Evolutionary conservation across 2,797 vertebrate genomes (phyloP).

Genomic region (Sebastes cheni): DNA sequence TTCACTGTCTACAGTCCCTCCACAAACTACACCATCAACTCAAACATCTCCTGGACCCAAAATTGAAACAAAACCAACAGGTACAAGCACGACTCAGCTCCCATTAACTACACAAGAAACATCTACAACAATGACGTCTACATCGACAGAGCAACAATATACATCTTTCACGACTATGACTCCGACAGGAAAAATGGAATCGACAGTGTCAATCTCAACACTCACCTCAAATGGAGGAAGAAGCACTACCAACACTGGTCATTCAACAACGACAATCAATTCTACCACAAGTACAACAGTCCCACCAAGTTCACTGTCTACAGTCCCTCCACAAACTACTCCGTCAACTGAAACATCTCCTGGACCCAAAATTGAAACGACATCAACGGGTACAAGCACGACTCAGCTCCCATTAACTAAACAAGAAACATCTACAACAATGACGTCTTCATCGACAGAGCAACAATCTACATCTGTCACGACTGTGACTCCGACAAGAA

Average conservation of each 20-base stretch:
- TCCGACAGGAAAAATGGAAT: neutral
- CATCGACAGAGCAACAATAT: neutral
- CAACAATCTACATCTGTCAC: too few species aligned
- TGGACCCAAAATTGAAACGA: neutral
- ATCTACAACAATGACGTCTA: neutral
- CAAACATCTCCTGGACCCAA: neutral
- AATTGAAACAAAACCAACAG: neutral
- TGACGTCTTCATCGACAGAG: neutral
- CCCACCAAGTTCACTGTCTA: neutral
- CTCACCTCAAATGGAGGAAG: neutral
- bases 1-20: neutral
- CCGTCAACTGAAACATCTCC: neutral
- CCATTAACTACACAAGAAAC: neutral
- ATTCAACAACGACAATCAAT: neutral
- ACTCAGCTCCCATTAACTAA: fast-evolving
- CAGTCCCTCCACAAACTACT: neutral
- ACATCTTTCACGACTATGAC: neutral
- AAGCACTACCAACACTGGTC: neutral
- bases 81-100: neutral
- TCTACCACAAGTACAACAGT: neutral
- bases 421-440: neutral
- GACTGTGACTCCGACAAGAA: too few species aligned
- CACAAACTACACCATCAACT: fast-evolving
- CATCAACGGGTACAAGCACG: neutral
- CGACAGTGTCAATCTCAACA: neutral